phyloP scores from a whole-genome alignment of 2,797 vertebrate species.

The Rhinichthys osculus region DNA sequence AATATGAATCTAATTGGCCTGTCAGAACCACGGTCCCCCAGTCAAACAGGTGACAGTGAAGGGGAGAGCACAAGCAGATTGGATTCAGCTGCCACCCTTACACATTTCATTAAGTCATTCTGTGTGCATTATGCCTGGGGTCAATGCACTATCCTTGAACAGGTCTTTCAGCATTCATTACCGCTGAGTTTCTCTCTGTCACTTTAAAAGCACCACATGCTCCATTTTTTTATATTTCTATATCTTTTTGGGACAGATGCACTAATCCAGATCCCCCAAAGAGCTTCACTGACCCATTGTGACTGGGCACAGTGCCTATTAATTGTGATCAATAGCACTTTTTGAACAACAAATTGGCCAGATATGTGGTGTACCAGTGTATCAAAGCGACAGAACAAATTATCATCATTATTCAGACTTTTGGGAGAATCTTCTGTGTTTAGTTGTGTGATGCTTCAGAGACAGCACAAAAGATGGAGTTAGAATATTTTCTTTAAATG shows the following conservation, averaged over 20 bases:
- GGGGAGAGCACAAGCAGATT: slow-evolving; percentile 69
- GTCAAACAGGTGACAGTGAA: slow-evolving; percentile 69
- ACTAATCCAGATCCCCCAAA: slow-evolving; percentile 15
- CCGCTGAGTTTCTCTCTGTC: slow-evolving; percentile 25
- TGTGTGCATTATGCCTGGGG: slow-evolving; percentile 64
- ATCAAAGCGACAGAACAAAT: slow-evolving; percentile 15
- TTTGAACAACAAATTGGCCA: slow-evolving; percentile 25
- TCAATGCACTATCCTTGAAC: slow-evolving; percentile 69
- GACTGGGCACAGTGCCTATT: slow-evolving; percentile 1
- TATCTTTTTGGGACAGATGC: slow-evolving; percentile 42
- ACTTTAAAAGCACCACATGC: slow-evolving; percentile 15
- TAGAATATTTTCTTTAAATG: slow-evolving; percentile 20
- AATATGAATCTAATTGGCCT: slow-evolving; percentile 81
- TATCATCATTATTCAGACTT: slow-evolving; percentile 16
- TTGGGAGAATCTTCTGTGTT: neutral
- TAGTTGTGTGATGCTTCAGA: neutral
- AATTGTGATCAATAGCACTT: slow-evolving; percentile 47
- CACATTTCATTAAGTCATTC: slow-evolving; percentile 74
- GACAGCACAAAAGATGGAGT: neutral
- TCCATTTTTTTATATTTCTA: neutral
- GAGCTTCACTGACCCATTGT: neutral
- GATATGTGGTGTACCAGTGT: slow-evolving; percentile 1
- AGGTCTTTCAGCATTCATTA: slow-evolving; percentile 60
- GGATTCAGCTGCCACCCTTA: slow-evolving; percentile 70
- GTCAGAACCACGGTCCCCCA: slow-evolving; percentile 70